phyloP scores from a whole-genome alignment of 2,888 invertebrate genomes.

The Sphecodes monilicornis region DNA sequence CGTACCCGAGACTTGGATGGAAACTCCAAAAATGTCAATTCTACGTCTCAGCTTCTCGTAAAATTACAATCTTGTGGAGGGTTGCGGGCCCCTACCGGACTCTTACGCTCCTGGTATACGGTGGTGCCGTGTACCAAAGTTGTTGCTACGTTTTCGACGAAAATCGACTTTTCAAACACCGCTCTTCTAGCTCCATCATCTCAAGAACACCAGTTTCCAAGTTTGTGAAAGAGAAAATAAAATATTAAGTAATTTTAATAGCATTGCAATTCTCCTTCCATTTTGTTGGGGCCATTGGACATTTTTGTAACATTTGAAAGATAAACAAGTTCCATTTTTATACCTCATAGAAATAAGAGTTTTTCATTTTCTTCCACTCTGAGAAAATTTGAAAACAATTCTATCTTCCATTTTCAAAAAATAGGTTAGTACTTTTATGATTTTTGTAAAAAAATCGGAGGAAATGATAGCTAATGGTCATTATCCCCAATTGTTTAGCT shows the following conservation, averaged over 20 bases:
- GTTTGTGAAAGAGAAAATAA: not conserved
- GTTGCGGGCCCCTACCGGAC: slow-evolving; percentile 28
- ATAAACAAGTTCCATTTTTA: too few species aligned
- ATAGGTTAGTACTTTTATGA: too few species aligned
- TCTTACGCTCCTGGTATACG: slow-evolving; percentile 25
- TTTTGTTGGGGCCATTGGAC: not conserved
- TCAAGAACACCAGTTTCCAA: not conserved
- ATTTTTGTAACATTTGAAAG: not conserved
- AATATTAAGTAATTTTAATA: not conserved
- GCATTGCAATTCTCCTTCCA: not conserved
- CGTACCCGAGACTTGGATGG: slow-evolving; percentile 21
- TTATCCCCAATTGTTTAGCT: too few species aligned
- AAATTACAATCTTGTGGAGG: slow-evolving; percentile 59
- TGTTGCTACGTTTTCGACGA: not conserved
- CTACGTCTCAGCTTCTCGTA: slow-evolving; percentile 47
- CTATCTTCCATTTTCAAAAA: too few species aligned
- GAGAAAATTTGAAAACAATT: too few species aligned
- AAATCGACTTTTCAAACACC: not conserved
- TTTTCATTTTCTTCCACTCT: not conserved
- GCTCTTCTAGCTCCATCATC: not conserved
- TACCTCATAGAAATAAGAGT: not conserved
- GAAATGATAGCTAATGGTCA: too few species aligned
- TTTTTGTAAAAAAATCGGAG: too few species aligned
- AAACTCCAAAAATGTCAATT: slow-evolving; percentile 71
- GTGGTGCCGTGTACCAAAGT: not conserved